Base-by-base conservation (phyloP, 2,888 invertebrate genomes). In the Conus canariensis region DNA sequence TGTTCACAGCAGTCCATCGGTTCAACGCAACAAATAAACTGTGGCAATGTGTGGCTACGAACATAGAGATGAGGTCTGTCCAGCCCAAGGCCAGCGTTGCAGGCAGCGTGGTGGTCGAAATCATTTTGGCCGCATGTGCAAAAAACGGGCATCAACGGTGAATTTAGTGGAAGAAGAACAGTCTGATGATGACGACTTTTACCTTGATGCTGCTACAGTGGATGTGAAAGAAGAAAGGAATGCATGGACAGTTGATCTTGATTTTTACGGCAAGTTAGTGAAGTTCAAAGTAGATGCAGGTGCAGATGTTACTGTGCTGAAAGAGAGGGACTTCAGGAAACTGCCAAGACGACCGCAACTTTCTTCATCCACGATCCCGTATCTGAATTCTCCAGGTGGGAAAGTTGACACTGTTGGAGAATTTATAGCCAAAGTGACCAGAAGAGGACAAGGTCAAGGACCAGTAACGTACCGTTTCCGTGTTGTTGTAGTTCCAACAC, bases 221-320 rank as follows among this genome's bases (percentile, higher is more conserved):
- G 77, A 77, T 30, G 77, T 77, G 77, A 77, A 77, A 77, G 77
- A 77, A 77, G 77, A 77, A 77, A 77, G 77, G 77, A 30, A 30
- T 30, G 77, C 77, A 30, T 77, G 77, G 30, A 77, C 77, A 77
- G 77, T 77, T 77, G 77, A 77, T 77, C 77, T 30, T 77, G 77
- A 77, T 25, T 77, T 77, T 25, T 77, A 77, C 19, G 77, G 77
- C 25, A 77, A 77, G 77, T 77, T 30, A 30, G 77, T 77, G 77
- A 77, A 77, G 25, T 77, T 77, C 77, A 77, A 77, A 77, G 74
- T 74, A n/a, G 74, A 22, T n/a, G 6, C 74, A 74, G 74, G 74
- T n/a, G n/a, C 74, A 1, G 22, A 74, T n/a, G 22, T 74, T 19
- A 74, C 74, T 74, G 74, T 74, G 74, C n/a, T 74, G 74, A 74